Conservation (phyloP, 2,888 invertebrate species). For the Drosophila prolongata region DNA sequence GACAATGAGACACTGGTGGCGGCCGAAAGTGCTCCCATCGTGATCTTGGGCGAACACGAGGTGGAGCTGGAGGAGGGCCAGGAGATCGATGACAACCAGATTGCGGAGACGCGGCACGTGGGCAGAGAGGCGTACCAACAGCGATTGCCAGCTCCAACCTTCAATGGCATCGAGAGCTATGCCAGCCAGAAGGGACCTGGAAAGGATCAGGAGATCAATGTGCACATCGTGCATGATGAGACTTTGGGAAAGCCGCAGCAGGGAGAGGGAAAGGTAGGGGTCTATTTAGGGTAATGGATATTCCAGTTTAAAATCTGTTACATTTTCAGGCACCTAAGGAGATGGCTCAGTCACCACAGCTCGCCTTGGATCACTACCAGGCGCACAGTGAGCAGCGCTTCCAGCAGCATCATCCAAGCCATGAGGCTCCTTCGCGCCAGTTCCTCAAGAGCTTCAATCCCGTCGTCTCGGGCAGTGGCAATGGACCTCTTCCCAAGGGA, state of each 20-base stretch:
- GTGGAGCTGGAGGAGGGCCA: constrained; percentile 81
- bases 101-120: constrained; percentile 83
- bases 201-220: constrained; percentile 75
- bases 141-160: constrained; percentile 47
- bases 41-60: constrained; percentile 85
- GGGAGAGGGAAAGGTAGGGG: background rate
- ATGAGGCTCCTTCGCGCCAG: constrained; percentile 82
- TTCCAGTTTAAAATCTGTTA: background rate
- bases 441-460: constrained; percentile 82
- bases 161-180: constrained; percentile 49
- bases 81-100: constrained; percentile 84
- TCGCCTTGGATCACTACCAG: constrained; percentile 71
- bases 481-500: constrained; percentile 62
- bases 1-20: constrained; percentile 68
- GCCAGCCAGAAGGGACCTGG: constrained; percentile 60
- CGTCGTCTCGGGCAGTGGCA: constrained; percentile 51
- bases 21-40: constrained; percentile 84
- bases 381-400: constrained; percentile 66
- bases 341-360: constrained; percentile 27
- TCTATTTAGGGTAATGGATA: background rate
- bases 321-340: background rate
- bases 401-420: constrained; percentile 36
- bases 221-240: constrained; percentile 76
- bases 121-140: constrained; percentile 64
- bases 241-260: constrained; percentile 40